Conservation (phyloP, 2,797 vertebrate species). For the Falco columbarius region DNA sequence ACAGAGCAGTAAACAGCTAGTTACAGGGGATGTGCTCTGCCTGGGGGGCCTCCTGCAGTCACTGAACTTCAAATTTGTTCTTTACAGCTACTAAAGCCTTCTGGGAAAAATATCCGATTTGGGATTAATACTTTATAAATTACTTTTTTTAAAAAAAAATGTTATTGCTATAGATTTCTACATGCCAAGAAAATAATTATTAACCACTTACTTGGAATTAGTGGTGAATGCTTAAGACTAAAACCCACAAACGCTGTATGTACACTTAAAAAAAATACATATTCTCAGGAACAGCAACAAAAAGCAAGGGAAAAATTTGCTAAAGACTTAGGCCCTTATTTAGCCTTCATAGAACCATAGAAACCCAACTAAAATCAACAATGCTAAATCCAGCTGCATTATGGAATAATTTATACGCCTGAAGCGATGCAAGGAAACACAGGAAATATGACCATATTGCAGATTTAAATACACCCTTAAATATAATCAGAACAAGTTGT, state of each 20-base stretch:
- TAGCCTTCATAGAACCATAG: background rate
- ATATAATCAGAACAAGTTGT: background rate
- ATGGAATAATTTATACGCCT: constrained; percentile 2
- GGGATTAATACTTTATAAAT: background rate
- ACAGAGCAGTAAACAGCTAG: fast-evolving
- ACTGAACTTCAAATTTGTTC: background rate
- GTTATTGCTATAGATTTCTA: background rate
- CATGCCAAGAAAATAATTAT: background rate
- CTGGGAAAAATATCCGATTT: background rate
- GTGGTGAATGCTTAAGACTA: background rate
- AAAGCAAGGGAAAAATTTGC: background rate
- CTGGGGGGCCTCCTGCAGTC: background rate
- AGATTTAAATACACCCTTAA: background rate
- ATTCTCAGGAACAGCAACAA: background rate
- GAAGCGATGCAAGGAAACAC: background rate
- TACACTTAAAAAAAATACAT: background rate
- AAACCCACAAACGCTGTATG: background rate
- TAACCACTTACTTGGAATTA: background rate
- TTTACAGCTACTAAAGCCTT: background rate
- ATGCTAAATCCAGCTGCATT: constrained; percentile 20
- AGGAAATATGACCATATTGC: background rate
- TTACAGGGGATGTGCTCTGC: background rate
- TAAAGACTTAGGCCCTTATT: constrained; percentile 1
- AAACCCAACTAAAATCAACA: constrained; percentile 5
- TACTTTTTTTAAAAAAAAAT: background rate